phyloP scores from a whole-genome alignment of 2,888 invertebrate genomes.

The Tetropium fuscum region DNA sequence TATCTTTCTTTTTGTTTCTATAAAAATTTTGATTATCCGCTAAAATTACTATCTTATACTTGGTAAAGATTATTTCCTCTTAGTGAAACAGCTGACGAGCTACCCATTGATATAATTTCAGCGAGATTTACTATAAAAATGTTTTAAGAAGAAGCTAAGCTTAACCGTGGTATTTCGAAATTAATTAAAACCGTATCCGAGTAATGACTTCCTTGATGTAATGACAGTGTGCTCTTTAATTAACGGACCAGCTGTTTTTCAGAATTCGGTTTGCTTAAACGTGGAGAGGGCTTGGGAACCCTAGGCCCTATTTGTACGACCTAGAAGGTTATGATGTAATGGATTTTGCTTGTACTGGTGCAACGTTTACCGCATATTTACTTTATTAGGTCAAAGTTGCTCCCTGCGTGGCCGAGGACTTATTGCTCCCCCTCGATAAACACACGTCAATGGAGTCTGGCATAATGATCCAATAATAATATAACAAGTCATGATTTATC shows the following conservation, averaged over 20 bases:
- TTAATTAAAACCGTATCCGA: conserved; percentile 42
- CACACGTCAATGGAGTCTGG: too few species aligned
- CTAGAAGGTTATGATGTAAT: conserved; percentile 32
- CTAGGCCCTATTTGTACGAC: conserved; percentile 34
- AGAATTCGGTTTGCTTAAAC: conserved; percentile 31
- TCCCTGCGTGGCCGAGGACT: not conserved
- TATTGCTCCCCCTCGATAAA: not conserved
- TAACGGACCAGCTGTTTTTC: conserved; percentile 39
- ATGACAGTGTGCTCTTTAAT: conserved; percentile 35
- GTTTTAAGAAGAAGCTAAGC: conserved; percentile 6
- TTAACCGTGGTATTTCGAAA: conserved; percentile 30
- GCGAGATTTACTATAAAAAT: not conserved
- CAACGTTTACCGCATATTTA: conserved; percentile 32
- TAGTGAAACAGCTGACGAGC: not conserved
- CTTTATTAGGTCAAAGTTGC: conserved; percentile 37
- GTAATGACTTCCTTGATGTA: conserved; percentile 36
- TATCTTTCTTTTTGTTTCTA: too few species aligned
- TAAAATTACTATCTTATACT: not conserved
- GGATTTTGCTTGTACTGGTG: conserved; percentile 30
- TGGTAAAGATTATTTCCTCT: conserved; percentile 2
- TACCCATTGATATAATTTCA: not conserved
- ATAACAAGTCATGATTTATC: too few species aligned
- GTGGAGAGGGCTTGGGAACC: too few species aligned
- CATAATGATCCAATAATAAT: too few species aligned
- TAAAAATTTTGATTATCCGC: too few species aligned